phyloP scores from a whole-genome alignment of 2,797 vertebrate genomes.

The Pseudomugil tenellus region DNA sequence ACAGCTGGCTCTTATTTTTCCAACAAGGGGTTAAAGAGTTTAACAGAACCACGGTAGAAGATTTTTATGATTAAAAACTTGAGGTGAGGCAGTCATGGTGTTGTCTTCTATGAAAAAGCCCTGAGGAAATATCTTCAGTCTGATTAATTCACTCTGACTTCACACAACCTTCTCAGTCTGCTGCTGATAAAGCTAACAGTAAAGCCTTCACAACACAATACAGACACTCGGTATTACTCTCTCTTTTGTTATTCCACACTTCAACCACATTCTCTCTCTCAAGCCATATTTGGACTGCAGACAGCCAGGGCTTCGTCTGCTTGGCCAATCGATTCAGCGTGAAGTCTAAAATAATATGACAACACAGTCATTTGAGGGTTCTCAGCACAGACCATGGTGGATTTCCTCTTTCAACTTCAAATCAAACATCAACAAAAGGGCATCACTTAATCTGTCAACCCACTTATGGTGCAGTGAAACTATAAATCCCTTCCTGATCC shows the following conservation, averaged over 20 bases:
- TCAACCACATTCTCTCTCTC: constrained; percentile 11
- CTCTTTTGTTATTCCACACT: neutral
- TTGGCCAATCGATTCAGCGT: constrained; percentile 2
- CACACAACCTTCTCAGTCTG: constrained; percentile 27
- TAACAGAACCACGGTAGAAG: too few relatives aligned
- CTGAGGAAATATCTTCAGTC: constrained; percentile 49
- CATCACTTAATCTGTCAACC: constrained; percentile 62
- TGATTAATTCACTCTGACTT: constrained; percentile 60
- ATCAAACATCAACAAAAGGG: constrained; percentile 54
- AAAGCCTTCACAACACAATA: constrained; percentile 1
- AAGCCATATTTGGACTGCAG: too few relatives aligned
- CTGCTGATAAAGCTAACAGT: constrained; percentile 53
- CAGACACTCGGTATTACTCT: neutral
- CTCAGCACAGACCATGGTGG: constrained; percentile 4
- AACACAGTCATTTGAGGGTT: constrained; percentile 21
- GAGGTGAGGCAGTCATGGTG: too few relatives aligned
- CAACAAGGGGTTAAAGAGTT: too few relatives aligned
- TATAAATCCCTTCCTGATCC: constrained; percentile 61
- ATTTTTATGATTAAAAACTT: too few relatives aligned
- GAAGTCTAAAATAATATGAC: constrained; percentile 21
- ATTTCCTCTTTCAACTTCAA: constrained; percentile 45
- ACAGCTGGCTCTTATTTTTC: neutral
- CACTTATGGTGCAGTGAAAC: constrained; percentile 49
- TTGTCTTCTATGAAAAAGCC: too few relatives aligned
- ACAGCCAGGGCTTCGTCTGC: constrained; percentile 25